Evolutionary conservation across 2,888 invertebrate species (phyloP), one percentile per base, ranked within the genome.

Genomic region (Xanthorhoe spadicearia): DNA sequence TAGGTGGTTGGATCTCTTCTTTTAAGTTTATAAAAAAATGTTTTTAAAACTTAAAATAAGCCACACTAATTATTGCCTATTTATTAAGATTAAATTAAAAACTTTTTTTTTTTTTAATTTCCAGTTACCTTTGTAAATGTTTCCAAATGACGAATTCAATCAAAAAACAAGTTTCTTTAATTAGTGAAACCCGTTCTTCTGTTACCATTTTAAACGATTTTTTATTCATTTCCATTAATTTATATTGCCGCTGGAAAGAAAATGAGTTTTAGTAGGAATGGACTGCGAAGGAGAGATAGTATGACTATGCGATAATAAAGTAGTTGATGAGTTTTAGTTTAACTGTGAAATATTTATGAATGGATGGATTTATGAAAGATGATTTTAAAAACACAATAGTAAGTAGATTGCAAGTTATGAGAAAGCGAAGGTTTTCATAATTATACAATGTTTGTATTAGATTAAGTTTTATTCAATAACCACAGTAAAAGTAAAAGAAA

Each of bases 191-290:
- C 70, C 69, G 49, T 74, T 77, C 71, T 74, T 74, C 74, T 67
- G 66, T 69, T 76, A 72, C 72, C 68, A 66, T 72, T 78, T 76
- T 69, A 76, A 78, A 75, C 65, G 72, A 64, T 67, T 77, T 78
- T 77, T 78, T 76, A 67, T 74, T 54, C 8, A 54, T 17, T 13
- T 38, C 71, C 67, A 76, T 76, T 78, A 74, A 76, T 76, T 77
- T 76, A 32, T 73, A 66, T 72, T 66, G 61, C 69, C 65, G 59
- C 61, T 51, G 49, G 65, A 73, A 75, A 64, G 64, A 54, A 63
- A 66, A 61, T 63, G 56, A 54, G 58, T 57, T 61, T 64, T 23
- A 55, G 32, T 64, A 62, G 52, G 46, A 62, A 58, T 57, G 38
- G 38, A 13, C 38, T 43, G 38, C 13, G 3, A 43, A 43, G 38